Conservation (phyloP, 2,113 vertebrate genomes). For the Otus sunia region DNA sequence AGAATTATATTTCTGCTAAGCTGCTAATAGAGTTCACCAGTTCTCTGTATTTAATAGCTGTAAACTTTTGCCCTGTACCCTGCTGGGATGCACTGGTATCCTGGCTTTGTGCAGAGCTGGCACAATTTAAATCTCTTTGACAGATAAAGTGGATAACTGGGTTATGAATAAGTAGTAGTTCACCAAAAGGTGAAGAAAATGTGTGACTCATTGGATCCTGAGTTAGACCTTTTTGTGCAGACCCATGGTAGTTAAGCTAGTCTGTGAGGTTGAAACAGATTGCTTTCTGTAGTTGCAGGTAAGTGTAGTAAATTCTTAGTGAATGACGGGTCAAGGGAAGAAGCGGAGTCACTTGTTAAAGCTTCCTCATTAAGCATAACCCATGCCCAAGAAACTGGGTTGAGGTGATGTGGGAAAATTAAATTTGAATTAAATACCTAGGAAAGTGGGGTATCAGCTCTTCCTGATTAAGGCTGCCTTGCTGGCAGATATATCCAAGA, state of each 20-base stretch:
- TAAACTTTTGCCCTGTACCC: slow-evolving; percentile 48
- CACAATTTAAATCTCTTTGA: slow-evolving; percentile 42
- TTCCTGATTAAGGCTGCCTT: background rate
- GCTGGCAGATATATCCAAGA: background rate
- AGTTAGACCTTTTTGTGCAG: slow-evolving; percentile 25
- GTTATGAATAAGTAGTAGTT: slow-evolving; percentile 52
- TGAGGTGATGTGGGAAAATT: background rate
- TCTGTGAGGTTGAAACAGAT: background rate
- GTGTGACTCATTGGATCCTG: background rate
- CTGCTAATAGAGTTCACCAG: slow-evolving; percentile 20
- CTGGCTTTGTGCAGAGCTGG: slow-evolving; percentile 25
- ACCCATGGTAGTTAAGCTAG: background rate
- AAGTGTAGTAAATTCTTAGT: background rate
- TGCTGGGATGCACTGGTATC: slow-evolving; percentile 6
- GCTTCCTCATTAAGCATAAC: background rate
- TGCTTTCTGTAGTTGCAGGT: background rate
- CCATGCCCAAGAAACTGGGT: background rate
- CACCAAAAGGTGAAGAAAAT: slow-evolving; percentile 52
- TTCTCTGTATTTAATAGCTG: slow-evolving; percentile 37
- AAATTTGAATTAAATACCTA: background rate
- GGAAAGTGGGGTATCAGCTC: background rate
- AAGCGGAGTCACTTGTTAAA: background rate
- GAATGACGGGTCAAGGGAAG: background rate
- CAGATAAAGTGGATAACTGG: slow-evolving; percentile 34
- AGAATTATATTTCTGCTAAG: slow-evolving; percentile 28